Base-by-base conservation (phyloP, 2,797 vertebrate genomes). In the Anniella stebbinsi region DNA sequence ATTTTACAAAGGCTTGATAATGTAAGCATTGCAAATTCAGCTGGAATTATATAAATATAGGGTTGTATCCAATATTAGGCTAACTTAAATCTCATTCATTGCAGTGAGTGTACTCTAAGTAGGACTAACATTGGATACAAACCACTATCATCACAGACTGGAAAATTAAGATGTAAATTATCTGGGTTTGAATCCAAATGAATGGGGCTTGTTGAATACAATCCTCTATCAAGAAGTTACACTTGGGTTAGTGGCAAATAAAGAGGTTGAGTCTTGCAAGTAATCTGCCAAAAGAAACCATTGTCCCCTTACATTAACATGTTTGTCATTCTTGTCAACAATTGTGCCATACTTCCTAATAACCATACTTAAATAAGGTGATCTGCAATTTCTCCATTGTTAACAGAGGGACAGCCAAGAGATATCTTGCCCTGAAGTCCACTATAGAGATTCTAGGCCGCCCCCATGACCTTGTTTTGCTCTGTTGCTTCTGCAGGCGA, bases 401-500 rank as follows among this genome's bases (percentile, higher is more conserved):
- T 88, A 73, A 86, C 3, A 45, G 13, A 57, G 48, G 78, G 54
- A 69, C 84, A 67, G 88, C 82, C 92, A 93, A 23, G 92, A 85
- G 76, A 93, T 89, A 54, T 86, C 78, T 86, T 91, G 54, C 18
- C 54, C 63, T 84, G 12, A 66, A 89, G 84, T 11, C 87, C 93
- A 17, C 57, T 28, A 9, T 72, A 89, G 82, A 87, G 45, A 90
- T 21, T 77, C n/a, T 57, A 45, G 75, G 80, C 48, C 12, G 23
- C 87, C 30, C 30, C 89, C 4, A 80, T 94, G 91, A 90, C 23
- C 57, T 45, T 88, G 72, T 30, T 94, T 78, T 91, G 90, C 82
- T 87, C 36, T 81, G 45, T 85, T 93, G 84, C 72, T 70, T 95
- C 78, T 77, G 0, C 87, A 99, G 99, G 91, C 98, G 99, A 92